A percentile compares a stretch with the other conserved stretches of the same genome.
Conservation (phyloP, 2,888 invertebrate species). For the Trypoxylon attenuatum region DNA sequence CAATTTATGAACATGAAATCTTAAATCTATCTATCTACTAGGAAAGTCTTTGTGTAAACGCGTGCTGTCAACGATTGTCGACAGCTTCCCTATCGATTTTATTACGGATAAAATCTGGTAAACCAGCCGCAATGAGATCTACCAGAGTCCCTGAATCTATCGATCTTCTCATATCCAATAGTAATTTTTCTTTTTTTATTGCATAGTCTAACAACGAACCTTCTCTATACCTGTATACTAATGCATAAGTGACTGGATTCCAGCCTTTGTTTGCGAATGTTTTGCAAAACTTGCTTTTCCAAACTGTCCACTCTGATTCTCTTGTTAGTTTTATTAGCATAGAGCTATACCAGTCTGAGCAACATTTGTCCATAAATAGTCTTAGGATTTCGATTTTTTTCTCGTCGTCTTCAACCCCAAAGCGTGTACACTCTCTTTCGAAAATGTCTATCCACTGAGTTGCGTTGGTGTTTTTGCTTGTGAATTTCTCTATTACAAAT, state of each 20-base stretch:
- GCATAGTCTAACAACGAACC: neutral
- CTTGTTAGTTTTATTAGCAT: constrained; percentile 3
- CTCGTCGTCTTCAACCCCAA: neutral
- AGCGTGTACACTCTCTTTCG: neutral
- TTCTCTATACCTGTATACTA: neutral
- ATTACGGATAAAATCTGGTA: neutral
- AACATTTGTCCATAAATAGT: neutral
- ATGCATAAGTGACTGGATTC: neutral
- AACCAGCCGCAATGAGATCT: neutral
- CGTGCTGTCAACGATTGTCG: too few species aligned
- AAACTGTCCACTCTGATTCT: constrained; percentile 4
- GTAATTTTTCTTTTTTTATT: neutral
- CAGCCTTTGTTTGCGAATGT: constrained; percentile 8
- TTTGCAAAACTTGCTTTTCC: constrained; percentile 1
- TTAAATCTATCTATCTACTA: too few species aligned
- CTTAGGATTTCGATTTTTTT: neutral
- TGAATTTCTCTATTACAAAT: constrained; percentile 4
- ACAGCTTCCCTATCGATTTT: neutral
- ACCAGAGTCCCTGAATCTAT: neutral
- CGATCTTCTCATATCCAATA: neutral
- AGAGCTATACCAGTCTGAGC: constrained; percentile 7
- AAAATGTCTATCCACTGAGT: constrained; percentile 1
- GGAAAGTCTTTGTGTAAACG: too few species aligned
- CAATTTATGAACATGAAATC: too few species aligned
- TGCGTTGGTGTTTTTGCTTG: neutral